Evolutionary conservation across 2,797 vertebrate species (phyloP).

Genomic region (Poliocrania exsul): DNA sequence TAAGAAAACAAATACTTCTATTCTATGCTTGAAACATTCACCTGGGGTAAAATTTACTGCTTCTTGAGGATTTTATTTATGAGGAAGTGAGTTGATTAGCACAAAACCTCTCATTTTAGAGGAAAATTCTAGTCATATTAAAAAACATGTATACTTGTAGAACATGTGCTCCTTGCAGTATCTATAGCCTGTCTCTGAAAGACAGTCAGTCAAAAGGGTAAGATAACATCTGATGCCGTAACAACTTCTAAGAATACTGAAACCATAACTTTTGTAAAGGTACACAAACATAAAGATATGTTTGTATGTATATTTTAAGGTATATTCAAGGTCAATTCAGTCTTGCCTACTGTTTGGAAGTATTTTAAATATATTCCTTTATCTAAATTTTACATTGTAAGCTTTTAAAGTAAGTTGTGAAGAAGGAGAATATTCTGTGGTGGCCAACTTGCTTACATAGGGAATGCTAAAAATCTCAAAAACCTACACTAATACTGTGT

Average conservation of each 20-base stretch:
- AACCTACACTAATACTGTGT: neutral
- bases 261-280: neutral
- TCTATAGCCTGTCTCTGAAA: neutral
- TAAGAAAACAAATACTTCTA: neutral
- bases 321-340: neutral
- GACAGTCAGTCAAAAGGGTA: neutral
- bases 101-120: neutral
- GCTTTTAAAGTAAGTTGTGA: neutral
- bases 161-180: neutral
- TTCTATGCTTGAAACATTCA: neutral
- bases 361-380: neutral
- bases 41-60: neutral
- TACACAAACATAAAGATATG: neutral
- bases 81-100: neutral
- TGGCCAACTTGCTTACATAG: neutral
- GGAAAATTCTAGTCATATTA: neutral
- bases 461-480: neutral
- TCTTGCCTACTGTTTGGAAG: neutral
- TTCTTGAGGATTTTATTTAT: neutral
- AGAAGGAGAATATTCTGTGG: neutral
- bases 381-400: neutral
- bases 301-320: neutral
- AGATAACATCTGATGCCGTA: neutral
- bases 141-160: neutral
- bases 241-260: neutral